Conservation (phyloP, 2,113 vertebrate species). For the Podarcis cretensis region DNA sequence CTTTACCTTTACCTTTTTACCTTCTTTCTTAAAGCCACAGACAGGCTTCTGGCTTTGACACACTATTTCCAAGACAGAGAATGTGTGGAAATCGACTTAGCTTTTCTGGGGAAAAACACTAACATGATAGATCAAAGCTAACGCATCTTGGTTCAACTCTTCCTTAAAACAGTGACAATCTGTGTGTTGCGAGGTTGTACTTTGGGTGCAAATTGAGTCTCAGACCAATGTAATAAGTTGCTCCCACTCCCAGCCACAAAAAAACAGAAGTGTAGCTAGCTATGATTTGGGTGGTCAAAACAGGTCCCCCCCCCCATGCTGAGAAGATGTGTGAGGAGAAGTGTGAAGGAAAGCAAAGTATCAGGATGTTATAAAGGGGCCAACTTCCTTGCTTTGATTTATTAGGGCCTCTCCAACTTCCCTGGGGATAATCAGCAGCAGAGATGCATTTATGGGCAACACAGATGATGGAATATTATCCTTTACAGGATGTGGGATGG, state of each 20-base stretch:
- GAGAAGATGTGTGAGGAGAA: not conserved
- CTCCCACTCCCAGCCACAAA: no score
- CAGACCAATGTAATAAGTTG: not conserved
- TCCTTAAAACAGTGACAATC: not conserved
- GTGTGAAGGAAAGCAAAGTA: not conserved
- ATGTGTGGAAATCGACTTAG: not conserved
- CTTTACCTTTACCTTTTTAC: no score
- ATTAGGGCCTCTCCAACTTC: not conserved
- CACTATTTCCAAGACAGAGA: not conserved
- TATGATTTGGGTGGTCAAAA: not conserved
- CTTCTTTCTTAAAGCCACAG: no score
- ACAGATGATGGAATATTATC: not conserved
- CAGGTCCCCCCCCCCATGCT: not conserved
- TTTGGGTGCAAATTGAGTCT: not conserved
- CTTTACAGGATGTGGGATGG: not conserved
- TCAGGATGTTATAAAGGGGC: not conserved
- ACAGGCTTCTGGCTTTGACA: not conserved
- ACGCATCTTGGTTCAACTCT: not conserved
- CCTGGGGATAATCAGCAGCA: not conserved
- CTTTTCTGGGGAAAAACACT: not conserved
- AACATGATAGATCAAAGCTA: not conserved
- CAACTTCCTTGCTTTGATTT: not conserved
- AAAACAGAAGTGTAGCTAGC: not conserved
- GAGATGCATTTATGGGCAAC: not conserved
- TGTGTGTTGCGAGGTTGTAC: not conserved